Conservation (phyloP, 2,113 vertebrate species). For the Emberiza fucata region DNA sequence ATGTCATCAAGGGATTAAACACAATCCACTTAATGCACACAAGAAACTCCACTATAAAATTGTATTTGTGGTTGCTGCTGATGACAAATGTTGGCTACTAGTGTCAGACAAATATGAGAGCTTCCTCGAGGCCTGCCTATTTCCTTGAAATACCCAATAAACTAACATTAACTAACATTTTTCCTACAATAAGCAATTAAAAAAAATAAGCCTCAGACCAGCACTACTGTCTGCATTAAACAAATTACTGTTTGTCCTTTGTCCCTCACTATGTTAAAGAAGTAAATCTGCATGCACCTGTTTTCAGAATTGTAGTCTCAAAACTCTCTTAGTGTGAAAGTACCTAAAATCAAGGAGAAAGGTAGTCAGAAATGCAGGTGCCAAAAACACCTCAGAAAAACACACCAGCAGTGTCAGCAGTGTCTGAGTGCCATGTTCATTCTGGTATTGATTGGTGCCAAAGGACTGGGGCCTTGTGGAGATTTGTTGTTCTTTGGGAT, state of each 20-base stretch:
- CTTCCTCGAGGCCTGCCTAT: neutral
- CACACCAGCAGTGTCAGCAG: neutral
- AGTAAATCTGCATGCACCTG: fast-evolving
- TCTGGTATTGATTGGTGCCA: neutral
- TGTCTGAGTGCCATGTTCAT: neutral
- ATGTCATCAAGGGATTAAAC: constrained; percentile 16
- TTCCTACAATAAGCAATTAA: constrained; percentile 10
- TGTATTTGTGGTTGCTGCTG: neutral
- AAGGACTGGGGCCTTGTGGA: neutral
- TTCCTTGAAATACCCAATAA: constrained; percentile 21
- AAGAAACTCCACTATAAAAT: constrained; percentile 6
- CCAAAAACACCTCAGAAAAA: neutral
- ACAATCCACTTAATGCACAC: neutral
- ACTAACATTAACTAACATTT: constrained; percentile 38
- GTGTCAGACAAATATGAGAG: neutral
- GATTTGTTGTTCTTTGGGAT: neutral
- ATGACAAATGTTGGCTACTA: neutral
- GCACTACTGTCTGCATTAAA: neutral
- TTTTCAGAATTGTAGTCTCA: neutral
- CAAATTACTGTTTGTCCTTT: neutral
- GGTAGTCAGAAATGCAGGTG: neutral
- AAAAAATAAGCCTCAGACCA: neutral
- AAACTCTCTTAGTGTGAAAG: neutral
- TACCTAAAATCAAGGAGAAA: neutral
- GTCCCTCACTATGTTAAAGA: neutral